Evolutionary conservation across 1,140 invertebrate genomes (phyloP).

Genomic region (Pteromalus puparum): DNA sequence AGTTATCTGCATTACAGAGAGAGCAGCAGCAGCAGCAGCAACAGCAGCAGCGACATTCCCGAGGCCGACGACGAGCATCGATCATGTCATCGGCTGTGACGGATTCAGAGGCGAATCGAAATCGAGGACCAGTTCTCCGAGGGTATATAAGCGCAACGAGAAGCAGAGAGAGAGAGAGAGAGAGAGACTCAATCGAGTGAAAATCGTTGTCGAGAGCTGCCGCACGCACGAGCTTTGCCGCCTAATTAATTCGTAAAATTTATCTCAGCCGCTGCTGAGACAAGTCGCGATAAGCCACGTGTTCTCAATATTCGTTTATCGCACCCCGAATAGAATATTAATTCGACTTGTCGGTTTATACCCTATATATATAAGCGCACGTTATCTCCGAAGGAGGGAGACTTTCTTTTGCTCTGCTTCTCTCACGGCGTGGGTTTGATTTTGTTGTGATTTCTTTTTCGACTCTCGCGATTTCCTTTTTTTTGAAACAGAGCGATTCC

Average conservation of each 20-base stretch:
- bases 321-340: conserved; percentile 61
- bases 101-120: conserved; percentile 50
- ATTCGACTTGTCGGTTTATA: conserved; percentile 41
- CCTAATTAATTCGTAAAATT: conserved; percentile 68
- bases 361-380: background rate
- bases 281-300: conserved; percentile 57
- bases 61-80: conserved; percentile 7
- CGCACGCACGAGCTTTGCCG: conserved; percentile 31
- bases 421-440: background rate
- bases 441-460: conserved; percentile 1
- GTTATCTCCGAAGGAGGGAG: background rate
- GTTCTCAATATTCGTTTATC: conserved; percentile 62
- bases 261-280: conserved; percentile 58
- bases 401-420: background rate
- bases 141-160: background rate
- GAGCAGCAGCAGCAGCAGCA: background rate
- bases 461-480: background rate
- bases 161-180: background rate
- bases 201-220: background rate
- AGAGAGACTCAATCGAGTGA: background rate
- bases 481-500: background rate
- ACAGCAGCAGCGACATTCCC: conserved; percentile 17
- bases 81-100: conserved; percentile 46
- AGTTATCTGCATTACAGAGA: background rate
- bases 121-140: conserved; percentile 22